phyloP scores from a whole-genome alignment of 2,797 vertebrate genomes.

The Florisuga fusca region DNA sequence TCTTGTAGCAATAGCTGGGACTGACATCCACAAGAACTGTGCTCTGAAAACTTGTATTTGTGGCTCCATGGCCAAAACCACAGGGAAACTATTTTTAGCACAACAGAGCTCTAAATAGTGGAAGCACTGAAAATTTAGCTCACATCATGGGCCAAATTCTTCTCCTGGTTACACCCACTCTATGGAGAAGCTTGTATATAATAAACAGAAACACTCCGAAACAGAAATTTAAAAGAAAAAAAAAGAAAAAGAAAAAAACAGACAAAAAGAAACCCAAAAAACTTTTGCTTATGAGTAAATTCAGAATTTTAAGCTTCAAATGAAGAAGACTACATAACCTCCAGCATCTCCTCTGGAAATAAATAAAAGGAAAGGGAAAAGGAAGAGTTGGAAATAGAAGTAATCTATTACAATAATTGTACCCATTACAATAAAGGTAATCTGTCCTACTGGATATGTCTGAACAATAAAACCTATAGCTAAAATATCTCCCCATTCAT shows the following conservation, averaged over 20 bases:
- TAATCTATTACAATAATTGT: background rate
- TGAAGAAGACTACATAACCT: background rate
- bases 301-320: background rate
- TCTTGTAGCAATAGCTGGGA: slow-evolving; percentile 18
- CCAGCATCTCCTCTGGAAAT: background rate
- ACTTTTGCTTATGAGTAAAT: background rate
- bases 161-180: slow-evolving; percentile 65
- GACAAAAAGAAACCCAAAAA: background rate
- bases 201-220: slow-evolving; percentile 6
- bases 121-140: slow-evolving; percentile 62
- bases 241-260: background rate
- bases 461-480: background rate
- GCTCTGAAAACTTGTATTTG: slow-evolving; percentile 60
- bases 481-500: background rate
- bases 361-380: background rate
- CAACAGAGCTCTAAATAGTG: slow-evolving; percentile 56
- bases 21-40: slow-evolving; percentile 47
- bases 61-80: slow-evolving; percentile 67
- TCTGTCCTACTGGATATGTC: background rate
- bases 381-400: background rate
- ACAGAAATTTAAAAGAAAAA: background rate
- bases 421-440: background rate
- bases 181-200: background rate
- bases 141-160: slow-evolving; percentile 57
- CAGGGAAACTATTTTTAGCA: slow-evolving; percentile 66